These are phyloP conservation scores for Horisme vitalbata DNA, from an alignment of 2,888 invertebrate species.

Conservation along the genomic window DNA sequence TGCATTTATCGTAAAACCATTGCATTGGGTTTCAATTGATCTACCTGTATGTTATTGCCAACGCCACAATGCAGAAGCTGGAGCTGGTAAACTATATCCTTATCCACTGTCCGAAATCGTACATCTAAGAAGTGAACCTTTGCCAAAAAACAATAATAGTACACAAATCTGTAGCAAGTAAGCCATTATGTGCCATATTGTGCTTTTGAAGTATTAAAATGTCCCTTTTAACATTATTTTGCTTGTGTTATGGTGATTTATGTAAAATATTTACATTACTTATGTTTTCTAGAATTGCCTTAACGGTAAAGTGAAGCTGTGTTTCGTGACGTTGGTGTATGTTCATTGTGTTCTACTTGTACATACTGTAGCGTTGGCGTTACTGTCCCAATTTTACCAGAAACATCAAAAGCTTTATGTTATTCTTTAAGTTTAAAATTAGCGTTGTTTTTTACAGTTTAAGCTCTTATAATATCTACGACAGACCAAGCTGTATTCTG, in stretches of 20 bases:
- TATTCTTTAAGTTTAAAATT: conserved; percentile 24
- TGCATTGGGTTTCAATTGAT: too few species aligned
- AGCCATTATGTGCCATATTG: conserved; percentile 4
- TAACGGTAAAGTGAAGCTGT: conserved; percentile 22
- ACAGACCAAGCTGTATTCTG: conserved; percentile 13
- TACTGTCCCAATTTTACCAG: conserved; percentile 56
- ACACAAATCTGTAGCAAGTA: conserved; percentile 4
- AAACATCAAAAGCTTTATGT: conserved; percentile 50
- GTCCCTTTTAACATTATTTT: background rate
- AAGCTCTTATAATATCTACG: conserved; percentile 4
- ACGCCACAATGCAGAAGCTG: too few species aligned
- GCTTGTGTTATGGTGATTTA: background rate
- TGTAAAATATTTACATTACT: background rate
- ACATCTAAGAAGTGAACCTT: too few species aligned
- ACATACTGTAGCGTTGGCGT: conserved; percentile 36
- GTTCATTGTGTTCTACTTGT: conserved; percentile 25
- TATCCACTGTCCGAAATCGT: too few species aligned
- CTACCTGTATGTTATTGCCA: too few species aligned
- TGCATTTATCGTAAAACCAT: too few species aligned
- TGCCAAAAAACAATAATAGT: background rate
- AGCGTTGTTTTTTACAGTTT: too few species aligned
- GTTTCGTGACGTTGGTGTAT: conserved; percentile 33
- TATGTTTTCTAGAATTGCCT: conserved; percentile 1
- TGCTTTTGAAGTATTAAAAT: background rate
- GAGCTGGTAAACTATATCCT: too few species aligned